Conservation (phyloP, 2,888 invertebrate species). For the Linyphia triangularis region DNA sequence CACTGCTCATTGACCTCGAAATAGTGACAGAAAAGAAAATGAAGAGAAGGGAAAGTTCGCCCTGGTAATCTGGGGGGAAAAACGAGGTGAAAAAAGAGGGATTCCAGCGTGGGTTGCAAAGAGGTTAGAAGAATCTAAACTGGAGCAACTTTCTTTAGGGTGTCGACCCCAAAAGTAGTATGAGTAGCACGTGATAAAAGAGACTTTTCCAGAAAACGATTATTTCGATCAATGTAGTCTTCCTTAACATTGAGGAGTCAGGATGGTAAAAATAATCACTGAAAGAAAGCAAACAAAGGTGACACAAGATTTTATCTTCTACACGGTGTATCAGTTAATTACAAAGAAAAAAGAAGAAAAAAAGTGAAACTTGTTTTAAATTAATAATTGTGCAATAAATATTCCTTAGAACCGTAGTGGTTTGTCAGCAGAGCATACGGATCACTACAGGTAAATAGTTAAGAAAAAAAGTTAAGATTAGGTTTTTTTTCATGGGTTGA, state of each 20-base stretch:
- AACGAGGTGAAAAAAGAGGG: conserved; percentile 27
- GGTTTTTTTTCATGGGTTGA: too few relatives aligned
- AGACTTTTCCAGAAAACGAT: conserved; percentile 17
- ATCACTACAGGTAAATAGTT: too few relatives aligned
- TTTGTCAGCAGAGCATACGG: too few relatives aligned
- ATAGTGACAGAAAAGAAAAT: conserved; percentile 12
- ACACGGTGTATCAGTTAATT: too few relatives aligned
- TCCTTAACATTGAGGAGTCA: conserved; percentile 9
- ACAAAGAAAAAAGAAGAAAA: too few relatives aligned
- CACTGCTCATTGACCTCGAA: conserved; percentile 33
- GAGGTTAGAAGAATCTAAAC: conserved; percentile 45
- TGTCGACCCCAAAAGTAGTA: conserved; percentile 57
- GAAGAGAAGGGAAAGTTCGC: conserved; percentile 41
- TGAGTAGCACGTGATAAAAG: conserved; percentile 27
- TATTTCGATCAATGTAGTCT: not conserved
- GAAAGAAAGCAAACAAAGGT: too few relatives aligned
- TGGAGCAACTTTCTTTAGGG: conserved; percentile 44
- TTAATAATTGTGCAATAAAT: too few relatives aligned
- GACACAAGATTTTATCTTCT: too few relatives aligned
- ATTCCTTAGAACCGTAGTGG: too few relatives aligned
- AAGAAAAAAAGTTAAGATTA: too few relatives aligned
- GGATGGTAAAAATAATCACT: conserved; percentile 4
- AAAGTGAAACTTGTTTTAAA: too few relatives aligned
- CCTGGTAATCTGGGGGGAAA: conserved; percentile 26
- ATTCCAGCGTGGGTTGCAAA: conserved; percentile 14